Evolutionary conservation across 53 echinoderm and acorn worm species (phyloP).

Genomic region (Arbacia lixula): DNA sequence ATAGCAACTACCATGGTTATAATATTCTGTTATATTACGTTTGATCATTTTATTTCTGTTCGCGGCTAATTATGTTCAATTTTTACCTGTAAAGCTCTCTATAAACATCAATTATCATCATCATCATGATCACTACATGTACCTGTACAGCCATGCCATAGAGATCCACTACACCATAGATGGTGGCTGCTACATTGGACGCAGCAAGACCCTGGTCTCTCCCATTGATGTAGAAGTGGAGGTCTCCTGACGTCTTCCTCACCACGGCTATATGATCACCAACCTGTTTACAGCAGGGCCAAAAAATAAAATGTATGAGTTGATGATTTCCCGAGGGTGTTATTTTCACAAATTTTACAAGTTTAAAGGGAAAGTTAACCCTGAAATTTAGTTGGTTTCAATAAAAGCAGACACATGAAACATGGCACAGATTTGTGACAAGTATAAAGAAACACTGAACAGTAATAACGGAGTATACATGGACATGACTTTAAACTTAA

Average conservation of each 20-base stretch:
- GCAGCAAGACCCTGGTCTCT: constrained; percentile 92
- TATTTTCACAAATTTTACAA: not conserved
- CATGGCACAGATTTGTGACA: not conserved
- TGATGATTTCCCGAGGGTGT: too few relatives aligned
- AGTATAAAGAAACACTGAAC: too few relatives aligned
- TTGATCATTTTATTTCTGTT: too few relatives aligned
- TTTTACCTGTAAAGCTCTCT: too few relatives aligned
- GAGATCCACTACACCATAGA: constrained; percentile 96
- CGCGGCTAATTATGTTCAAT: too few relatives aligned
- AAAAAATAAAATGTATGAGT: not conserved
- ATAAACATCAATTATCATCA: too few relatives aligned
- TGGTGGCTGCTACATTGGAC: constrained; percentile 61
- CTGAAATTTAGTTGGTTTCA: not conserved
- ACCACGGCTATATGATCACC: constrained; percentile 86
- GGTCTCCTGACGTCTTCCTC: constrained; percentile 84
- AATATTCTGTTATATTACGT: too few relatives aligned
- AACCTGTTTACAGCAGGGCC: constrained; percentile 18
- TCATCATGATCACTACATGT: too few relatives aligned
- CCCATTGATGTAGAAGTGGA: constrained; percentile 97
- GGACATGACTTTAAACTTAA: too few relatives aligned
- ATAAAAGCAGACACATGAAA: not conserved
- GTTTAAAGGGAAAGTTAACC: not conserved
- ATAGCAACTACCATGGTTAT: too few relatives aligned
- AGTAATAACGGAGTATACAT: too few relatives aligned
- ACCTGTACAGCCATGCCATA: constrained; percentile 96